Base-by-base conservation (phyloP, 92 coral and sea anemone species). In the Ricordea florida region DNA sequence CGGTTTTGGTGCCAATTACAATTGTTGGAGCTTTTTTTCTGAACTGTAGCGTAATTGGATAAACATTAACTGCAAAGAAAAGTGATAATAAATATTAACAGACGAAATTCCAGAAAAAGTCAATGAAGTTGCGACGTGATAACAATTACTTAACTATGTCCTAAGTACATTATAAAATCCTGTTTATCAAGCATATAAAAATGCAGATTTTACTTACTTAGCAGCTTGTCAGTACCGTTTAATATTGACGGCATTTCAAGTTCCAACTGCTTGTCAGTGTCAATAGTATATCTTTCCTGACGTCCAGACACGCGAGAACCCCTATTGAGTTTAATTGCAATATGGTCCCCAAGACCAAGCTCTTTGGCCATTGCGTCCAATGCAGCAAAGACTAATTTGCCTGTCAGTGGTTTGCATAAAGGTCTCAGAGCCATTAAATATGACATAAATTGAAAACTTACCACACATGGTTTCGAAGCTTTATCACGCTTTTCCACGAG, bases 241-340 rank as follows among this genome's bases (percentile, higher is more conserved):
- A 44, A 32, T 65, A 65, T 65, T 27, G 72, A 65, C 4, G 56
- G 72, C 40, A 65, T 65, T 65, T 65, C 57, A 65, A 65, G 72
- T 65, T 65, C 55, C 56, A 65, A 23, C 57, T 42, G 72, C 25
- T 48, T 65, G 56, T 65, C 72, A 29, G 72, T 65, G 55, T 44
- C 72, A 20, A 42, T 65, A 10, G 73, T 45, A 42, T 66, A 66
- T 28, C 73, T 66, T 66, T 64, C 58, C 18, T 45, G 59, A 23
- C 73, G 58, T 46, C 59, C 73, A 50, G 73, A 45, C 37, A 66
- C 37, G 18, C 58, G 59, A 66, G 73, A 66, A 66, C 73, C 45
- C 57, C 43, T 46, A 47, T 66, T 45, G 24, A 44, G 27, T 44
- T 65, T 65, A 56, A 65, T 25, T 3, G 38, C 59, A 48, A 66